A percentile compares a stretch with the other conserved stretches of the same genome.
These are phyloP conservation scores for Napeogenes sylphis DNA, from an alignment of 2,888 invertebrate genomes.

Conservation along the genomic window DNA sequence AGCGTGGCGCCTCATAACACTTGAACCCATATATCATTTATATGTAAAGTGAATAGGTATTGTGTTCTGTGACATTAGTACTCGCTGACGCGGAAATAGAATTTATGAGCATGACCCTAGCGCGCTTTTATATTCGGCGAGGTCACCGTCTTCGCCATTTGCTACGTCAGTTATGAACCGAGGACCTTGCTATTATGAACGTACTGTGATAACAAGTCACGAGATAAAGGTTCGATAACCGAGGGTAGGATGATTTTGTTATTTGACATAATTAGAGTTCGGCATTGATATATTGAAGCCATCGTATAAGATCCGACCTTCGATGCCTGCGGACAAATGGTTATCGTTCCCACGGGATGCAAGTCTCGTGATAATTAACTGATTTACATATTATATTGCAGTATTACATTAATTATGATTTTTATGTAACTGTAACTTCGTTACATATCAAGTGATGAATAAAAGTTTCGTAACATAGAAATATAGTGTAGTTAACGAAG, in stretches of 20 bases:
- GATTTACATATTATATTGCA: slow-evolving; percentile 16
- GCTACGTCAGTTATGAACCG: slow-evolving; percentile 56
- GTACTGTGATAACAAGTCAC: slow-evolving; percentile 34
- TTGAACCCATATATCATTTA: slow-evolving; percentile 40
- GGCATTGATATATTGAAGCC: slow-evolving; percentile 51
- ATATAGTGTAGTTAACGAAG: no score
- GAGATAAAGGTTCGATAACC: no score
- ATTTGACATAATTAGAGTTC: slow-evolving; percentile 12
- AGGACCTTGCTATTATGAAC: slow-evolving; percentile 56
- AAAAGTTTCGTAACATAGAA: background rate
- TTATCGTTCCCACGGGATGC: slow-evolving; percentile 62
- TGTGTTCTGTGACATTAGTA: slow-evolving; percentile 39
- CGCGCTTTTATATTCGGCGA: slow-evolving; percentile 54
- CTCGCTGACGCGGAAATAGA: slow-evolving; percentile 64
- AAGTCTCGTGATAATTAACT: slow-evolving; percentile 16
- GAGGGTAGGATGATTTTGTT: no score
- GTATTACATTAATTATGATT: slow-evolving; percentile 8
- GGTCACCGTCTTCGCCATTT: slow-evolving; percentile 48
- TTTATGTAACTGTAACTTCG: slow-evolving; percentile 3
- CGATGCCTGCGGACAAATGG: slow-evolving; percentile 54
- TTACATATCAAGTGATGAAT: background rate
- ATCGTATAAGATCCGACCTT: slow-evolving; percentile 39
- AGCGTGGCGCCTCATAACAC: slow-evolving; percentile 47
- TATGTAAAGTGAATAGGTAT: slow-evolving; percentile 44
- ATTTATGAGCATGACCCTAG: slow-evolving; percentile 57